Percentiles rank a stretch among this genome's conserved stretches.
These are phyloP conservation scores for Vireo griseus DNA, from an alignment of 2,797 vertebrate genomes.

Conservation along the genomic window DNA sequence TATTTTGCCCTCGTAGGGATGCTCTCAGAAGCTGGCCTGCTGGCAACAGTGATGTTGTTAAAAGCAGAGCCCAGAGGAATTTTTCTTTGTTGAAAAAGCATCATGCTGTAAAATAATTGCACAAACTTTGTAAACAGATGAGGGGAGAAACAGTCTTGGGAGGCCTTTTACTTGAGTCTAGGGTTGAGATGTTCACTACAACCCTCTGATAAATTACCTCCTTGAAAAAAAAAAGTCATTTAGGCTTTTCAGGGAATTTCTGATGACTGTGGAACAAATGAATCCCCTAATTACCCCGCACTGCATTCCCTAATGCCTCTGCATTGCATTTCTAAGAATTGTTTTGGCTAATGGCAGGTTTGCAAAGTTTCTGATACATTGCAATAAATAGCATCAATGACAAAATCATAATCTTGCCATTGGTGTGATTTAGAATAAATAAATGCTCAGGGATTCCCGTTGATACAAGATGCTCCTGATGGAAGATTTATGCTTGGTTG, in stretches of 20 bases:
- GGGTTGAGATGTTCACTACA: not conserved
- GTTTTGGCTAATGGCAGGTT: not conserved
- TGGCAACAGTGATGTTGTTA: not conserved
- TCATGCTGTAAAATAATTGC: not conserved
- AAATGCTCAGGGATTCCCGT: not conserved
- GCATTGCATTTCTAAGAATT: not conserved
- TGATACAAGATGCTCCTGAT: not conserved
- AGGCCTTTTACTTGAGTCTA: not conserved
- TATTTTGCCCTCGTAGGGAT: not conserved
- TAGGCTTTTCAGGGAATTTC: not conserved
- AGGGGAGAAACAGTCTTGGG: not conserved
- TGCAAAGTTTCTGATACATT: not conserved
- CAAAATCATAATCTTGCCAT: not conserved
- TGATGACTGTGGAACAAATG: not conserved
- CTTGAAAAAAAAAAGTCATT: not conserved
- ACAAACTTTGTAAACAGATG: not conserved
- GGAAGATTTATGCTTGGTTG: not conserved
- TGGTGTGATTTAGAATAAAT: not conserved
- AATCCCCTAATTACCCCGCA: not conserved
- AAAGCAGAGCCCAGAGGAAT: not conserved
- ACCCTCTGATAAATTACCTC: not conserved
- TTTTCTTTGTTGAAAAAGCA: not conserved
- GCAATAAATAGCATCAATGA: not conserved
- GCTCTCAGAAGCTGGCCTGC: not conserved
- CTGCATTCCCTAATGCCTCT: not conserved